Base-by-base conservation (phyloP, 2,888 invertebrate species). In the Drosophila stalkeri region DNA sequence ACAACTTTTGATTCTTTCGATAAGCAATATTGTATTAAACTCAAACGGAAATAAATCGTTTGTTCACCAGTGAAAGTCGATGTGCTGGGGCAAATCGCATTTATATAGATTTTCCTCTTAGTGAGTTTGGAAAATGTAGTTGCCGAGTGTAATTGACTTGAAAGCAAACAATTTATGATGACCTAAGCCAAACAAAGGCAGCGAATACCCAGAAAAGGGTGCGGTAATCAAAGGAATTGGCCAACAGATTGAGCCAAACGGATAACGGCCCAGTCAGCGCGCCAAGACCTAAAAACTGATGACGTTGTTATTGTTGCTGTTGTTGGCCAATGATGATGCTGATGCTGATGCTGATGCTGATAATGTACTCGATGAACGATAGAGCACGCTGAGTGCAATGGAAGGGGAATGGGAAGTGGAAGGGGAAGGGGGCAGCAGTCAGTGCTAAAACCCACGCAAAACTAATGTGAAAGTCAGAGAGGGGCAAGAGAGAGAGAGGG, bases 81-180 rank as follows among this genome's bases (percentile, higher is more conserved):
- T n/a, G 14, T 27, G 9, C 11, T 3, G 6, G 5, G 23, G 7
- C 23, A 16, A 27, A 31, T 27, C 51, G 23, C 51, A 27, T 51
- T 31, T 61, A 16, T 35, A 41, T 43, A 49, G 64, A 49, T 35
- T 65, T 47, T 33, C 9, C 44, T 12, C 14, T 7, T 43, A n/a
- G 23, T 18, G 16, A 43, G 39, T 23, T 39, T 2, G 20, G 37
- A 46, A 60, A 46, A 46, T 46, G 44, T 46, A 20, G 67, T 57
- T 69, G 69, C 27, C 69, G 18, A 57, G 67, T 67, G 69, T 67
- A 90, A 90, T 87, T 87, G 86, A 87, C 80, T 90, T 70, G 71
- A 90, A 89, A 83, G 81, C 89, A 90, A 90, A 86, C 90, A 90
- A 90, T 87, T 87, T 90, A 87, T 80, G 90, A 87, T 87, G 86